Evolutionary conservation across 2,797 vertebrate species (phyloP).

Genomic region (Sardinella longiceps): DNA sequence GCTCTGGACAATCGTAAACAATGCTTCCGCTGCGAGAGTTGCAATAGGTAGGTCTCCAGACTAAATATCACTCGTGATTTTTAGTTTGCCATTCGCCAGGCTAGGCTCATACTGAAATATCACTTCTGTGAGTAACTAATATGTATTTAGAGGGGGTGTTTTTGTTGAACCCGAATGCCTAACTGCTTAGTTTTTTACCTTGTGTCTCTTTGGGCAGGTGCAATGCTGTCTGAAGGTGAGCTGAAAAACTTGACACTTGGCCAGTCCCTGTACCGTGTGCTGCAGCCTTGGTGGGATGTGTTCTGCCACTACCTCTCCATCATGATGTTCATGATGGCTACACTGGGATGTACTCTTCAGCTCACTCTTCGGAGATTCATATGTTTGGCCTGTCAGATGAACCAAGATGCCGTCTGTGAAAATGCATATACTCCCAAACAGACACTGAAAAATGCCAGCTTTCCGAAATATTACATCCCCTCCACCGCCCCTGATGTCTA

Average conservation of each 20-base stretch:
- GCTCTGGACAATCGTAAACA: too few relatives aligned
- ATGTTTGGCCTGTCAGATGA: constrained; percentile 78
- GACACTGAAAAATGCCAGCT: constrained; percentile 58
- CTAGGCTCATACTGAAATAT: too few relatives aligned
- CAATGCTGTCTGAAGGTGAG: constrained; percentile 31
- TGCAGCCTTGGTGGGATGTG: constrained; percentile 80
- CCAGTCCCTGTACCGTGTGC: constrained; percentile 26
- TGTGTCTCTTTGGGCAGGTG: background rate
- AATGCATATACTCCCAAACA: constrained; percentile 80
- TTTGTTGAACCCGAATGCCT: background rate
- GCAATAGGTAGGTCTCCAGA: too few relatives aligned
- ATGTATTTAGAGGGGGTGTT: background rate
- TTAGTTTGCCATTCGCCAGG: too few relatives aligned
- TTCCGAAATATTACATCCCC: constrained; percentile 41
- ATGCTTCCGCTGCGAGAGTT: too few relatives aligned
- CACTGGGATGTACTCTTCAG: constrained; percentile 79
- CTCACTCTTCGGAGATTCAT: constrained; percentile 84
- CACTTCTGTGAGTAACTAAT: background rate
- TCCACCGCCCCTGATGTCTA: constrained; percentile 66
- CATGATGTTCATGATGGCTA: constrained; percentile 81
- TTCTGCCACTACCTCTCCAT: constrained; percentile 84
- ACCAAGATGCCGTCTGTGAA: constrained; percentile 27
- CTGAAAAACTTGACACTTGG: constrained; percentile 18
- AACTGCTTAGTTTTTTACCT: background rate
- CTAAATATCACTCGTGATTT: too few relatives aligned